Evolutionary conservation across 2,888 invertebrate genomes (phyloP), one percentile per base, ranked within the genome.

Genomic region (Synergus gifuensis): DNA sequence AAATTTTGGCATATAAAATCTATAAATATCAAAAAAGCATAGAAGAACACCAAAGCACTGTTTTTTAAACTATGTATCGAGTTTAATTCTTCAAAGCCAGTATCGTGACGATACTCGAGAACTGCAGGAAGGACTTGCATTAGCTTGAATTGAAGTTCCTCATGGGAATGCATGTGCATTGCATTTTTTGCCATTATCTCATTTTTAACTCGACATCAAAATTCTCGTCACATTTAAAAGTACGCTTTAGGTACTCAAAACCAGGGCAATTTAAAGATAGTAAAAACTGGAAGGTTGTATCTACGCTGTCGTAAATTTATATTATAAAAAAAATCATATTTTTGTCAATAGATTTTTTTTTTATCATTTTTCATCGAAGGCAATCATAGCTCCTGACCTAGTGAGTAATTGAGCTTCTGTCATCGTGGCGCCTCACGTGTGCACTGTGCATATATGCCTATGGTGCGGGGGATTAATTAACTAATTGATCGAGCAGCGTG

Each of bases 381-480:
- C 36, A 36, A 36, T 64, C 40, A 40, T 64, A 12, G 28, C 36
- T 40, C 7, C 16, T 40, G n/a, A 64, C 64, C 40, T 64, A 42
- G 64, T 66, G 18, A 66, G 42, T 44, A 42, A 66, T 42, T 42
- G 66, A 66, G 18, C 40, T 66, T 66, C 66, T n/a, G 66, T 42
- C 42, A 66, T 42, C 66, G 42, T 42, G 42, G n/a, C 42, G 66
- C 66, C 66, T 66, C 42, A 42, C 66, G 18, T 42, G 40, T 42
- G 66, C 63, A 63, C 28, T 42, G 40, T 42, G 66, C 63, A 63
- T 63, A 63, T 63, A 63, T 63, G 36, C 28, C 36, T 12, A 63
- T 28, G 64, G 42, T 16, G 16, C 8, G 40, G 77, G 49, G 82
- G 85, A 85, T 88, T 88, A 87, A 89, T 88, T 87, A 87, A 85